Base-by-base conservation (phyloP, 2,888 invertebrate genomes). In the Cabera pusaria region DNA sequence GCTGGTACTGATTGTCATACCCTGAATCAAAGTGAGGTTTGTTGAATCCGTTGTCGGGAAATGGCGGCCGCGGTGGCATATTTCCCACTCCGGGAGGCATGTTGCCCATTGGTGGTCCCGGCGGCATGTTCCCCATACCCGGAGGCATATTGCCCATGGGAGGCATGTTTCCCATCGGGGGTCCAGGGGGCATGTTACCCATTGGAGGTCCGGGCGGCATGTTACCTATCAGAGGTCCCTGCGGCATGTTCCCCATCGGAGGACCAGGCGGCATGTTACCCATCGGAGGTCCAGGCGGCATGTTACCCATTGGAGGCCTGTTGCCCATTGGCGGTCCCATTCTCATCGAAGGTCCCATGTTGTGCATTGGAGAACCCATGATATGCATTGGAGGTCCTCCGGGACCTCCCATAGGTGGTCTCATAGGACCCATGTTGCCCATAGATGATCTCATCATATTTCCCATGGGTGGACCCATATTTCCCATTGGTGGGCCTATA, bases 1-100 rank as follows among this genome's bases (percentile, higher is more conserved):
- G 78, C 11, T 71, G 63, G 45, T 67, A 85, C 44, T 78, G 76
- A 55, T 76, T 78, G 9, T 80, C 79, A 56, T 64, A 81, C 7
- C 64, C 61, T 22, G 67, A 61, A 52, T 83, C 83, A 50, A 66
- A 86, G 44, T 70, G 72, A 11, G 75, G 70, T 59, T 88, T 86
- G 47, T 78, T 83, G 48, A 64, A 86, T 12, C 83, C 83, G 64
- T 87, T 85, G 42, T 86, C 85, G 12, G 68, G 39, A 45, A 78
- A 86, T 6, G 74, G 71, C 19, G 78, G 73, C 17, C 64, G 60
- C 4, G 65, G 63, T 8, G 67, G 65, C 64, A 71, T 68, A 19
- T 52, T 51, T n/a, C 51, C 44, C 33, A 42, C 23, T 49, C 57
- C 47, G 11, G 47, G 47, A 4, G 56, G 56, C 48, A 52, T 46